Percentiles rank a stretch among this genome's conserved stretches.
Conservation (phyloP, 2,113 vertebrate genomes). For the Catharus minimus region DNA sequence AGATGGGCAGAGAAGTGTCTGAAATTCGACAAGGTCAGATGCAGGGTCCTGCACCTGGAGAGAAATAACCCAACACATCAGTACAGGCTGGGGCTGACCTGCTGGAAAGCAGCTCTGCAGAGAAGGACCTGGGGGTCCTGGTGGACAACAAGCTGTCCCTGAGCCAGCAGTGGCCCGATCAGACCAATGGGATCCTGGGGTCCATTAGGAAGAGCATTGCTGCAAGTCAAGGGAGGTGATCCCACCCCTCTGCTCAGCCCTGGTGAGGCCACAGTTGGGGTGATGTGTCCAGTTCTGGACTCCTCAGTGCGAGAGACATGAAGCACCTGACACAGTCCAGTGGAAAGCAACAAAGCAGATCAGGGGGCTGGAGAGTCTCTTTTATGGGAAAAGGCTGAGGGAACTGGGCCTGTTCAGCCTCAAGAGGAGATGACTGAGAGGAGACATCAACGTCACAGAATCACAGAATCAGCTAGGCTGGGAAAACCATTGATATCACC, state of each 20-base stretch:
- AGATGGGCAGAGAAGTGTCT: background rate
- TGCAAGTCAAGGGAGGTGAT: accelerated
- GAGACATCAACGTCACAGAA: background rate
- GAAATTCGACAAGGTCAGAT: background rate
- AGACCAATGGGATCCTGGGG: background rate
- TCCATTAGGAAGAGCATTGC: background rate
- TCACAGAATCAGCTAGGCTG: background rate
- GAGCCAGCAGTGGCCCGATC: accelerated
- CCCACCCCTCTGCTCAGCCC: background rate
- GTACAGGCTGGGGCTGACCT: background rate
- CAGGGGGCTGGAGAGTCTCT: background rate
- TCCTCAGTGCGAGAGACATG: background rate
- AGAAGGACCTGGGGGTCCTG: background rate
- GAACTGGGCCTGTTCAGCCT: background rate
- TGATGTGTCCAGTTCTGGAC: background rate
- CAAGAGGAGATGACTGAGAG: accelerated
- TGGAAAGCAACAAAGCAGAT: background rate
- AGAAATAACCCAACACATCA: background rate
- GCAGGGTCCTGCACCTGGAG: background rate
- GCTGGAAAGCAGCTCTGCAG: background rate
- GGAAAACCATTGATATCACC: background rate
- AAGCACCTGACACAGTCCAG: background rate
- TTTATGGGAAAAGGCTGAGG: background rate
- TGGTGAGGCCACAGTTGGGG: background rate
- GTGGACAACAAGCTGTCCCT: background rate